phyloP scores from a whole-genome alignment of 2,888 invertebrate species.

The Achlya flavicornis region DNA sequence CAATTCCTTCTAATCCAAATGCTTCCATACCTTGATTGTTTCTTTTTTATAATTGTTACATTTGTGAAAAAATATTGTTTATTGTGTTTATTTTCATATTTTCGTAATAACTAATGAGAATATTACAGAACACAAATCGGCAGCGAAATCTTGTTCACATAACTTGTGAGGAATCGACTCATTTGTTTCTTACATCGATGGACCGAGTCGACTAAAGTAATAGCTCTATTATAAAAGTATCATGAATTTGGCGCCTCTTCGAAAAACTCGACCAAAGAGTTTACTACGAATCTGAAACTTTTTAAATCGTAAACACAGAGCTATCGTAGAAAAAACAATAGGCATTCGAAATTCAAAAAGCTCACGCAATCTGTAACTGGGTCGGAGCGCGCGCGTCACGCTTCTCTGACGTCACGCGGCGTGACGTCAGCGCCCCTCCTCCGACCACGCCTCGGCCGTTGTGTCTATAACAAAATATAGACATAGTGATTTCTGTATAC shows the following conservation, averaged over 20 bases:
- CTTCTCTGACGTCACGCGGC: conserved; percentile 53
- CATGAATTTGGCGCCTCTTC: background rate
- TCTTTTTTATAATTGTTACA: no score
- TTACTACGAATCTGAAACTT: conserved; percentile 10
- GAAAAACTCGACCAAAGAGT: background rate
- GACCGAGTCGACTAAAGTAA: background rate
- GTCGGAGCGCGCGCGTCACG: conserved; percentile 53
- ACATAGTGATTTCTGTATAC: conserved; percentile 5
- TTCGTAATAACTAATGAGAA: no score
- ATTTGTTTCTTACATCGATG: no score
- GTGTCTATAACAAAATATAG: conserved; percentile 15
- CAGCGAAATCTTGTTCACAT: no score
- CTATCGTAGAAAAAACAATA: conserved; percentile 24
- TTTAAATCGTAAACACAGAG: conserved; percentile 12
- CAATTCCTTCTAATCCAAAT: no score
- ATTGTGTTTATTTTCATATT: no score
- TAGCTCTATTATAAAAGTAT: background rate
- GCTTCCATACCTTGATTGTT: no score
- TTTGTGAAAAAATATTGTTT: no score
- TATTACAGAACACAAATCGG: no score
- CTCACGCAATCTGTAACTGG: conserved; percentile 51
- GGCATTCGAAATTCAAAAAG: conserved; percentile 32
- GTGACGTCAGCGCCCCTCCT: conserved; percentile 70
- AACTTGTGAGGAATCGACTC: no score
- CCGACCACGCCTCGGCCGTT: conserved; percentile 54